phyloP scores from a whole-genome alignment of 1,140 invertebrate genomes.

The Orchesella cincta region DNA sequence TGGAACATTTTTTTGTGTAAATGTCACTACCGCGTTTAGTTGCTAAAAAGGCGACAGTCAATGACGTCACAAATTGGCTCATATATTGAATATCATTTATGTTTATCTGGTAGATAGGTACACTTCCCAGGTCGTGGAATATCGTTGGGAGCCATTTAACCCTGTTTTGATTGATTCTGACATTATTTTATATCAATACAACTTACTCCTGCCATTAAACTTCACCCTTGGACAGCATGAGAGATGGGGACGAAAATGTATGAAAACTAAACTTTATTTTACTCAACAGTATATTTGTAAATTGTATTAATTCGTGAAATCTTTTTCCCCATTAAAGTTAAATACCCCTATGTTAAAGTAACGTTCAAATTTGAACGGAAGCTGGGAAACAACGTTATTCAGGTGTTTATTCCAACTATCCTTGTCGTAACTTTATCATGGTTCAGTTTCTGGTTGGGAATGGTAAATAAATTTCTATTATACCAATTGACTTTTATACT shows the following conservation, averaged over 20 bases:
- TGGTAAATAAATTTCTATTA: conserved; percentile 59
- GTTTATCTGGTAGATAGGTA: neutral
- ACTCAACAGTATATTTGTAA: neutral
- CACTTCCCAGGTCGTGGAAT: neutral
- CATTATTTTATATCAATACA: neutral
- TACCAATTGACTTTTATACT: neutral
- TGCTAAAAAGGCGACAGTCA: too few relatives aligned
- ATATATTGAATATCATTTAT: too few relatives aligned
- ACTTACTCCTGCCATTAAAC: neutral
- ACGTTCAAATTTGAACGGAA: conserved; percentile 79
- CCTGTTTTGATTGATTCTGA: neutral
- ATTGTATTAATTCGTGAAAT: neutral
- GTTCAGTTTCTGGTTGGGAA: conserved; percentile 83
- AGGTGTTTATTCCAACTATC: conserved; percentile 81
- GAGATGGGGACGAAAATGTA: neutral
- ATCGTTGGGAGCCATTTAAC: neutral
- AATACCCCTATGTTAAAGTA: conserved; percentile 70
- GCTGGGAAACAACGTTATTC: conserved; percentile 82
- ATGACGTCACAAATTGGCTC: too few relatives aligned
- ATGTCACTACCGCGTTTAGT: too few relatives aligned
- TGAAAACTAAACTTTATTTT: neutral
- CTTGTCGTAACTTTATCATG: conserved; percentile 83
- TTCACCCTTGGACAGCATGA: neutral
- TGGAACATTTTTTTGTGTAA: neutral
- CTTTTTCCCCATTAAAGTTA: neutral